phyloP scores from a whole-genome alignment of 1,140 invertebrate species.

The Popillia japonica region DNA sequence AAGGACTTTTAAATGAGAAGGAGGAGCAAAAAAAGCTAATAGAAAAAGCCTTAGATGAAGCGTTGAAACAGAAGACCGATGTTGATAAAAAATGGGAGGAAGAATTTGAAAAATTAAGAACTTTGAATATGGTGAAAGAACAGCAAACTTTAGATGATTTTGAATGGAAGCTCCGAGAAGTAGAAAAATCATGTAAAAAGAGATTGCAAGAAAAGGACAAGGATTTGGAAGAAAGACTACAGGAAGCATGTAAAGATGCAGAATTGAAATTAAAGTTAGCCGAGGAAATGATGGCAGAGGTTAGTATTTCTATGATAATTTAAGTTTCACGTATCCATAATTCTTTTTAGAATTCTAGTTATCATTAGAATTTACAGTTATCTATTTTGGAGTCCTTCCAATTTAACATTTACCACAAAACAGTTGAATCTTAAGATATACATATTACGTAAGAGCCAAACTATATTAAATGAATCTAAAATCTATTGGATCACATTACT shows the following conservation, averaged over 20 bases:
- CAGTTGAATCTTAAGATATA: neutral
- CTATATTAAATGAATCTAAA: neutral
- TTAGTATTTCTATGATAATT: conserved; percentile 48
- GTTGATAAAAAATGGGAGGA: conserved; percentile 68
- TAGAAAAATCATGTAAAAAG: conserved; percentile 70
- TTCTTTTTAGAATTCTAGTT: too few species aligned
- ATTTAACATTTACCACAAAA: neutral
- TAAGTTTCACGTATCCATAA: too few species aligned
- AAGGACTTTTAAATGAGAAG: conserved; percentile 39
- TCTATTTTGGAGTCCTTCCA: neutral
- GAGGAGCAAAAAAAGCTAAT: conserved; percentile 63
- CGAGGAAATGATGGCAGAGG: conserved; percentile 60
- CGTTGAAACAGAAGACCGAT: conserved; percentile 66
- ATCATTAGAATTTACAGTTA: neutral
- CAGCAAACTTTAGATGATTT: conserved; percentile 72
- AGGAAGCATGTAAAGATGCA: conserved; percentile 62
- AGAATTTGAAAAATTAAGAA: conserved; percentile 70
- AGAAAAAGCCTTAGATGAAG: conserved; percentile 68
- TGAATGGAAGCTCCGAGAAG: conserved; percentile 74
- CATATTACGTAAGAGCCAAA: neutral
- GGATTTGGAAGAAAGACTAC: conserved; percentile 61
- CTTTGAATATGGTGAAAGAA: conserved; percentile 66
- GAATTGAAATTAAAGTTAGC: conserved; percentile 61
- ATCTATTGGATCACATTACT: neutral
- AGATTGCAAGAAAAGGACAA: conserved; percentile 66